These are phyloP conservation scores for Pelmatolapia mariae DNA, from an alignment of 2,113 vertebrate genomes.

Conservation along the genomic window DNA sequence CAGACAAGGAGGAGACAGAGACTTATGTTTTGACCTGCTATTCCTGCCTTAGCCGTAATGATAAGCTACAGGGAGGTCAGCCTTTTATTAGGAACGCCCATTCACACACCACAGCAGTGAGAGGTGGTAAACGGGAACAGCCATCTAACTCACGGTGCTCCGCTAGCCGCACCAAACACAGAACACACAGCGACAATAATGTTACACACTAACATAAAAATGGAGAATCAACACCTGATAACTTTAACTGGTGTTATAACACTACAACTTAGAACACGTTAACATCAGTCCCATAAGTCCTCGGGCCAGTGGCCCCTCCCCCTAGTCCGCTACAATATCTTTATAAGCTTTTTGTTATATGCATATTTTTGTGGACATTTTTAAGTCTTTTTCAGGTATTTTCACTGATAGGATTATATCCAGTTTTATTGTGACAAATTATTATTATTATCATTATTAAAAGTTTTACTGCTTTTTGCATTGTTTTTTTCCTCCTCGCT, in stretches of 20 bases:
- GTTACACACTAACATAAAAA: background rate
- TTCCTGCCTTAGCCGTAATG: background rate
- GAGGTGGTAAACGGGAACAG: background rate
- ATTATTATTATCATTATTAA: no score
- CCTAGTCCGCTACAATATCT: no score
- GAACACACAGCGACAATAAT: background rate
- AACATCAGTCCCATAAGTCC: no score
- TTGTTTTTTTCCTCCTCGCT: no score
- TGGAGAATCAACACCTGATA: background rate
- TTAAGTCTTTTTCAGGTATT: no score
- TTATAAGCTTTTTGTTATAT: no score
- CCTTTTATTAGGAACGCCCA: background rate
- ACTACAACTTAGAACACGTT: background rate
- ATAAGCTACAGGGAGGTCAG: background rate
- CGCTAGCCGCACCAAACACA: background rate
- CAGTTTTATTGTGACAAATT: no score
- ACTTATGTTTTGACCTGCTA: no score
- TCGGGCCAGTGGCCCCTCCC: no score
- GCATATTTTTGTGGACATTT: no score
- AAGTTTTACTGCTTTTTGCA: no score
- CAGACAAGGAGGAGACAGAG: fast-evolving
- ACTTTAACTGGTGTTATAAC: background rate
- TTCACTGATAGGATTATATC: no score
- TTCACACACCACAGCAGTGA: background rate
- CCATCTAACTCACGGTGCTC: background rate